phyloP scores from a whole-genome alignment of 1,140 invertebrate genomes.

The Branchinecta lindahli region DNA sequence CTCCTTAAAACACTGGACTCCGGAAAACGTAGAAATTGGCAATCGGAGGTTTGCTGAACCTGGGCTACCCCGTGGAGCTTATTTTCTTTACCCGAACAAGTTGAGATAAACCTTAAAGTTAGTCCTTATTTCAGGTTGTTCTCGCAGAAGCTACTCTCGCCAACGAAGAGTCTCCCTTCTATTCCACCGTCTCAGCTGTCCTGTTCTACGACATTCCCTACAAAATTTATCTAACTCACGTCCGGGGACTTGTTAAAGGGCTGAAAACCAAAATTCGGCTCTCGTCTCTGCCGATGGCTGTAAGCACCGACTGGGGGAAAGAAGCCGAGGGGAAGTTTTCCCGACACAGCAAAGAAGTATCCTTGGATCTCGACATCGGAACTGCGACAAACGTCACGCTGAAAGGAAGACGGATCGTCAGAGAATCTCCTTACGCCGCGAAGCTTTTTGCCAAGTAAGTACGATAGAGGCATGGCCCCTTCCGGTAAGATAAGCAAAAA shows the following conservation, averaged over 20 bases:
- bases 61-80: too few relatives aligned
- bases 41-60: too few relatives aligned
- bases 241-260: background rate
- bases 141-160: background rate
- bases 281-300: background rate
- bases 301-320: background rate
- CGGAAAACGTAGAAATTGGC: too few relatives aligned
- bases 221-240: background rate
- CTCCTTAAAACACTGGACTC: too few relatives aligned
- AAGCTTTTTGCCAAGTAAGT: background rate
- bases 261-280: background rate
- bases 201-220: background rate
- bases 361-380: background rate
- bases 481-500: too few relatives aligned
- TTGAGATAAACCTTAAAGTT: too few relatives aligned
- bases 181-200: background rate
- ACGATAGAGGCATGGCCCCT: too few relatives aligned
- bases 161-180: background rate
- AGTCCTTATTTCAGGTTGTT: background rate
- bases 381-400: background rate
- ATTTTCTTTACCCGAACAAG: too few relatives aligned
- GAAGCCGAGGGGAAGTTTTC: background rate
- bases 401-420: background rate
- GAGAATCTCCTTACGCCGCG: background rate
- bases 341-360: background rate